phyloP scores from a whole-genome alignment of 2,888 invertebrate genomes.

The Pachycephus smyrnensis region DNA sequence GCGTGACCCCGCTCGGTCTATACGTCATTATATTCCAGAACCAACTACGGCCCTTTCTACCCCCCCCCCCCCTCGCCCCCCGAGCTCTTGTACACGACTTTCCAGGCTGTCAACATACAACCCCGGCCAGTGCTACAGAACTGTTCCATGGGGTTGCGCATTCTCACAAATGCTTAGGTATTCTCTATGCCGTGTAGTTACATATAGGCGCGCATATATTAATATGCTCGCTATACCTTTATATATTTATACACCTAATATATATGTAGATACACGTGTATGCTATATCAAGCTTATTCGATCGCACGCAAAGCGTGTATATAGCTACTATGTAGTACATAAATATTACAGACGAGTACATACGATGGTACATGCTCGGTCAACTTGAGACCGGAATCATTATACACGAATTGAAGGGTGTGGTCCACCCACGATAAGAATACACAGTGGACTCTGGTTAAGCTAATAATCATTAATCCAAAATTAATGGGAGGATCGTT shows the following conservation, averaged over 20 bases:
- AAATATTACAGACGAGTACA: background rate
- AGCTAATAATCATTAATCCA: background rate
- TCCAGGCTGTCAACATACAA: background rate
- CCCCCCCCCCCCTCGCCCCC: background rate
- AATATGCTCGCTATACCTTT: background rate
- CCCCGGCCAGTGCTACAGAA: background rate
- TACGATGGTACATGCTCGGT: background rate
- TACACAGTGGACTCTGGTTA: background rate
- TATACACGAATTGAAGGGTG: background rate
- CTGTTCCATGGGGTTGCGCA: background rate
- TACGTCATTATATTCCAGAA: conserved; percentile 54
- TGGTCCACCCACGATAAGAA: background rate
- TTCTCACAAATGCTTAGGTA: background rate
- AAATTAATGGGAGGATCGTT: background rate
- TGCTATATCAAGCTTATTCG: background rate
- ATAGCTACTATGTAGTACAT: background rate
- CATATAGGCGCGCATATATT: background rate
- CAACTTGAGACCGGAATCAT: background rate
- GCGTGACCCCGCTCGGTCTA: conserved; percentile 61
- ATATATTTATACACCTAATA: background rate
- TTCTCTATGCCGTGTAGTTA: background rate
- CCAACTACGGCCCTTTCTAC: conserved; percentile 16
- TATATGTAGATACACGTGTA: background rate
- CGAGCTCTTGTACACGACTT: background rate
- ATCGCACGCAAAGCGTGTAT: background rate